Conservation (phyloP, 2,113 vertebrate species). For the Petrocephalus zakoni region DNA sequence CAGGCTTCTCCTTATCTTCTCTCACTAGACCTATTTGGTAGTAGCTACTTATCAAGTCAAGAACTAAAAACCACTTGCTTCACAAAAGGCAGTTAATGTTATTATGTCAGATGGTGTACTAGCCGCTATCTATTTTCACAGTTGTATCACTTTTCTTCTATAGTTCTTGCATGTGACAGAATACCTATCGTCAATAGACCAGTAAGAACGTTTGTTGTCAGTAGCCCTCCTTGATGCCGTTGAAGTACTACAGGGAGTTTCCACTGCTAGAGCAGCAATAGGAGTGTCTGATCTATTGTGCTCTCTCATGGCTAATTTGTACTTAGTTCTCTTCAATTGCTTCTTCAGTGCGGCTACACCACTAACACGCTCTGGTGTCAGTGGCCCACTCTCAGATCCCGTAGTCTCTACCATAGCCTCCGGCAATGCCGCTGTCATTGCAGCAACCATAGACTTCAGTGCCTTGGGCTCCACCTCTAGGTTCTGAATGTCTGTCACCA, state of each 20-base stretch:
- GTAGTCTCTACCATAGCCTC: not conserved
- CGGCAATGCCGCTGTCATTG: not conserved
- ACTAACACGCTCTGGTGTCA: not conserved
- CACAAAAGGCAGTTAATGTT: not conserved
- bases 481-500: not conserved
- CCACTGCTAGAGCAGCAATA: not conserved
- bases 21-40: not conserved
- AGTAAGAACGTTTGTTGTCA: not conserved
- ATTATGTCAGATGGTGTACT: not conserved
- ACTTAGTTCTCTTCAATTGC: not conserved
- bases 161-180: not conserved
- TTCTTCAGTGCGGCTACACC: not conserved
- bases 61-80: not conserved
- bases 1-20: not conserved
- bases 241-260: not conserved
- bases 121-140: not conserved
- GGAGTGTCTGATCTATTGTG: not conserved
- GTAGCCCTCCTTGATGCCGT: not conserved
- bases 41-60: not conserved
- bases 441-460: not conserved
- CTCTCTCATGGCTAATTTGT: conserved; percentile 1
- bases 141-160: not conserved
- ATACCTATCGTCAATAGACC: not conserved
- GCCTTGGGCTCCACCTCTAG: not conserved
- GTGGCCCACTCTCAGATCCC: not conserved